Evolutionary conservation across 1,140 invertebrate species (phyloP).

Genomic region (Drosophila watanabei): DNA sequence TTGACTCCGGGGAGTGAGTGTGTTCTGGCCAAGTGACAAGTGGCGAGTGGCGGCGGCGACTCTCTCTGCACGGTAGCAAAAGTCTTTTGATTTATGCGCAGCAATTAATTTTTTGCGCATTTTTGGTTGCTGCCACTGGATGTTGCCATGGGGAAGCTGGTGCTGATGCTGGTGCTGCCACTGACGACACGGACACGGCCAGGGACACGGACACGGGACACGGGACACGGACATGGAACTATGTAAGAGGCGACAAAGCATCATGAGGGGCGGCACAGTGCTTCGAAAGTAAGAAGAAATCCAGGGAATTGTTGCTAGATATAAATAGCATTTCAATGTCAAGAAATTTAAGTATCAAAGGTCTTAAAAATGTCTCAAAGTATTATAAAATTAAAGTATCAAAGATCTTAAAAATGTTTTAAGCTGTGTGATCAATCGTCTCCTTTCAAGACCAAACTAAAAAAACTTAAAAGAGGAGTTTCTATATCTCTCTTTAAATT

Average conservation of each 20-base stretch:
- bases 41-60: slow-evolving; percentile 2
- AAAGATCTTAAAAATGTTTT: too few species aligned
- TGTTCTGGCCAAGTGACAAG: neutral
- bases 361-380: neutral
- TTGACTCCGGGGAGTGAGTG: neutral
- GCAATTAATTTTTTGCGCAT: slow-evolving; percentile 84
- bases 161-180: slow-evolving; percentile 14
- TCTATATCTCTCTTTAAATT: too few species aligned
- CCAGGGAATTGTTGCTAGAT: too few species aligned
- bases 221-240: slow-evolving; percentile 64
- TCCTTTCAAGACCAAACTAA: too few species aligned
- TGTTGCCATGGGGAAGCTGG: slow-evolving; percentile 69
- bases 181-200: slow-evolving; percentile 52
- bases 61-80: slow-evolving; percentile 57
- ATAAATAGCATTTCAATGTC: neutral
- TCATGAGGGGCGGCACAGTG: slow-evolving; percentile 34
- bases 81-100: slow-evolving; percentile 83
- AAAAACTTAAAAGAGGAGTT: too few species aligned
- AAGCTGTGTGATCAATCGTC: too few species aligned
- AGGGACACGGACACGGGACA: slow-evolving; percentile 54
- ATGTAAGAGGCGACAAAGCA: slow-evolving; percentile 73
- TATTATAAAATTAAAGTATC: too few species aligned
- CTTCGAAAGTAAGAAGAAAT: too few species aligned
- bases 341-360: neutral
- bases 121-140: slow-evolving; percentile 52